Base-by-base conservation (phyloP, 2,113 vertebrate species). In the Podarcis cretensis region DNA sequence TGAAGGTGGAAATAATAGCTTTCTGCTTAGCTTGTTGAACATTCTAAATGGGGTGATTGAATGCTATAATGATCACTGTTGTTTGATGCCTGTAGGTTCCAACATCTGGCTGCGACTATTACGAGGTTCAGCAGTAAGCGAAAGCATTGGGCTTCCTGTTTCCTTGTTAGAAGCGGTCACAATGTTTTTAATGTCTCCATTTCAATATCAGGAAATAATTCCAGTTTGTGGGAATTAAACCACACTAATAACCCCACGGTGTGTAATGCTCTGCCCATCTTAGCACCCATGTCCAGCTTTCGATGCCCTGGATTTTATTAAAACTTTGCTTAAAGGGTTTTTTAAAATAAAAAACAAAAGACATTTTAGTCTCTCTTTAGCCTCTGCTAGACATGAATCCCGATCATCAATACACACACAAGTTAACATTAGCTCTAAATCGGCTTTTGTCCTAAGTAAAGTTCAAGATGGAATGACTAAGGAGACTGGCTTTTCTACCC, bases 1-100 rank as follows among this genome's bases (percentile, higher is more conserved):
- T 96, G 40, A 98, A 99, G 98, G 98, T 98, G 96, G 95, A 96
- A 96, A 95, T 97, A 97, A 98, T 96, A 94, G 95, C 95, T 97
- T 98, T 97, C 96, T 97, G 97, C 97, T 97, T 95, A 97, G 96
- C 95, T 97, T 98, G 95, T 97, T 95, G 95, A 96, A 96, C 96
- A 96, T 96, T 96, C 91, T 96, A 96, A 97, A 97, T 96, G 97
- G 90, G 95, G 93, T 96, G 96, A 96, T 91, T 93, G 96, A 96
- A 96, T 92, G 87, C 91, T 91, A 7, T 96, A 96, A 96, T 93
- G 95, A 96, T 96, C 92, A 93, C 92, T 94, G 88, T 94, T 96
- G 94, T 96, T 96, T 94, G 96, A 94, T 35, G 90, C 90, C 90
- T 90, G 12, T 90, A 92, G 93, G 83, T 94, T 96, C 94, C 92